These are phyloP conservation scores for Mus pahari DNA, from an alignment of 2,113 vertebrate species.

Conservation along the genomic window DNA sequence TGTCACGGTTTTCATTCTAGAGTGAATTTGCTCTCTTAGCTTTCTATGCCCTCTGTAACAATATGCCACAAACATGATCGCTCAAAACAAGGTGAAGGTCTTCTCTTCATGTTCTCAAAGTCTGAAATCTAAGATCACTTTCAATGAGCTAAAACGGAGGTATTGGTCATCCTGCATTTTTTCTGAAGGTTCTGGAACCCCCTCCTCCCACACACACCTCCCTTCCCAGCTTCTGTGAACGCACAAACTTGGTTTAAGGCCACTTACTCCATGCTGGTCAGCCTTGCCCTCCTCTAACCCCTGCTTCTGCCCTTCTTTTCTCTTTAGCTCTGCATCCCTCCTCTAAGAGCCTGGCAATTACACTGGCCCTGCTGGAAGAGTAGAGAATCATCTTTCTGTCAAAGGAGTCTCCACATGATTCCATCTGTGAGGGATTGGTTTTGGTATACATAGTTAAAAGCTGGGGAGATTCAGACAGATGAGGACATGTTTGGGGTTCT, in stretches of 20 bases:
- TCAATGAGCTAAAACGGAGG: not conserved
- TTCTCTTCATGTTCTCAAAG: not conserved
- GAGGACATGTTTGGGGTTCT: not conserved
- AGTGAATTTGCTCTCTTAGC: not conserved
- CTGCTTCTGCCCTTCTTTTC: not conserved
- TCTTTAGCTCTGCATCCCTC: not conserved
- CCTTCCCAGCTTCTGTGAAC: not conserved
- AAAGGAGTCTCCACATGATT: not conserved
- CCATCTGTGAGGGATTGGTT: not conserved
- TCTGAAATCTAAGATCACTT: not conserved
- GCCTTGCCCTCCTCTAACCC: not conserved
- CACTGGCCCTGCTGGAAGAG: not conserved
- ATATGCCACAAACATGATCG: not conserved
- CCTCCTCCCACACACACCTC: no score
- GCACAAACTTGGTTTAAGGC: not conserved
- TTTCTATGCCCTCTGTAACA: not conserved
- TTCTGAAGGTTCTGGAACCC: not conserved
- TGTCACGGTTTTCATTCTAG: not conserved
- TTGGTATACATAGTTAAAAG: not conserved
- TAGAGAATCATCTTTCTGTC: not conserved
- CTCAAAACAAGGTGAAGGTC: not conserved
- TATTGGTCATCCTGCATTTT: not conserved
- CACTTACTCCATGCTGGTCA: not conserved
- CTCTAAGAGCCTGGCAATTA: not conserved
- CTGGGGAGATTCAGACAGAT: not conserved